These are phyloP conservation scores for Euura lappo DNA, from an alignment of 1,140 invertebrate species.

Conservation along the genomic window DNA sequence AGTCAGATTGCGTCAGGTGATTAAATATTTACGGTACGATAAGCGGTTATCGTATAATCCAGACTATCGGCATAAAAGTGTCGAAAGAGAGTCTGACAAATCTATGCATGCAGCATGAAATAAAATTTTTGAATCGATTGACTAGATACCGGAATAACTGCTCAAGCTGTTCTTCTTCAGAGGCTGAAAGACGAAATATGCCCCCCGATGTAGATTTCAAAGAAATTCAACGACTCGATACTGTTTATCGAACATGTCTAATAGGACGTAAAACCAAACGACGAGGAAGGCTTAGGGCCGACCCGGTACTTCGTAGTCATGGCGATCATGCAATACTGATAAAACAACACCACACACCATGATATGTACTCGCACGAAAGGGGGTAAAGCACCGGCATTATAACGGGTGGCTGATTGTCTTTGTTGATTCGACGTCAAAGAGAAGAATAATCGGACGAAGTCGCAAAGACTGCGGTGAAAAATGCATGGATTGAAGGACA, in stretches of 20 bases:
- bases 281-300: too few species aligned
- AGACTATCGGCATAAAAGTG: not conserved
- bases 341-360: constrained; percentile 58
- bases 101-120: not conserved
- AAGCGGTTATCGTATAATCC: constrained; percentile 28
- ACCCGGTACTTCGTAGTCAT: constrained; percentile 53
- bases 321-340: constrained; percentile 60
- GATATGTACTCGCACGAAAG: constrained; percentile 46
- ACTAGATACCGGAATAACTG: too few species aligned
- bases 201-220: too few species aligned
- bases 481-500: too few species aligned
- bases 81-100: too few species aligned
- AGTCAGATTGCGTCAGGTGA: constrained; percentile 46
- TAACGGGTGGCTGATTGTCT: constrained; percentile 30
- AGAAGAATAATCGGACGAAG: not conserved
- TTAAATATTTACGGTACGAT: constrained; percentile 56
- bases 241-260: too few species aligned
- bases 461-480: too few species aligned
- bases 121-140: not conserved
- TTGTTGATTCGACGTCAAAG: constrained; percentile 3
- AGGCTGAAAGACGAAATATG: too few species aligned
- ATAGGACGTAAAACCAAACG: too few species aligned
- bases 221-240: too few species aligned
- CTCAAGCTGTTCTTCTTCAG: too few species aligned
- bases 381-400: constrained; percentile 41